A percentile compares a stretch with the other conserved stretches of the same genome.
phyloP scores from a whole-genome alignment of 92 coral and sea anemone genomes.

The Metridium senile region DNA sequence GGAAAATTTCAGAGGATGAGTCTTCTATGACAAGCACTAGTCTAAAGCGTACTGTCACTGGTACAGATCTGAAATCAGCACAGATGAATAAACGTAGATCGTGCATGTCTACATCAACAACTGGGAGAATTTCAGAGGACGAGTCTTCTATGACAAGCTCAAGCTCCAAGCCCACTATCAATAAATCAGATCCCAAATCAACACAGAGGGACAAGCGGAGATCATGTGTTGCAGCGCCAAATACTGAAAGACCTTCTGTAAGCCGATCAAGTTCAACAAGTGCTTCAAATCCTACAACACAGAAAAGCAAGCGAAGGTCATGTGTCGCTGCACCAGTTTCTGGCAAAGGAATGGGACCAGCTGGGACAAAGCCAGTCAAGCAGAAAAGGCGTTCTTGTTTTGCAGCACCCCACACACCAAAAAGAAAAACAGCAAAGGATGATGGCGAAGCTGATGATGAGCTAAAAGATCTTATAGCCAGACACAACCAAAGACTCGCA shows the following conservation, averaged over 20 bases:
- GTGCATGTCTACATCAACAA: background rate
- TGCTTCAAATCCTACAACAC: too few species aligned
- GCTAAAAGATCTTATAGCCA: conserved; percentile 70
- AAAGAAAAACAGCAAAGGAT: background rate
- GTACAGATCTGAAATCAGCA: background rate
- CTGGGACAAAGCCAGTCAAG: conserved; percentile 10
- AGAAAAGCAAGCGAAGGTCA: conserved; percentile 63
- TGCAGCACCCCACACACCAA: conserved; percentile 49
- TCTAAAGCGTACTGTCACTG: too few species aligned
- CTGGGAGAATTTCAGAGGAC: background rate
- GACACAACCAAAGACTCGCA: conserved; percentile 70
- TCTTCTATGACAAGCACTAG: too few species aligned
- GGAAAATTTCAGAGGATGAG: too few species aligned
- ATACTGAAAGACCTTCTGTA: background rate
- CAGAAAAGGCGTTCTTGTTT: conserved; percentile 85
- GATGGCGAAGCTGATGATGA: conserved; percentile 53
- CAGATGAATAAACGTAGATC: background rate
- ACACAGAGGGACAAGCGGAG: conserved; percentile 46
- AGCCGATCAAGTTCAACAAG: background rate
- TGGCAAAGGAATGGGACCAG: conserved; percentile 1
- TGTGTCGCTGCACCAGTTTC: conserved; percentile 38
- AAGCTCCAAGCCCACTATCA: too few species aligned
- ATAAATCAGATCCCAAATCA: background rate
- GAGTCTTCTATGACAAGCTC: background rate
- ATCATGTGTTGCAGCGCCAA: conserved; percentile 37